phyloP scores from a whole-genome alignment of 2,888 invertebrate genomes.

The Didymodactylos carnosus region DNA sequence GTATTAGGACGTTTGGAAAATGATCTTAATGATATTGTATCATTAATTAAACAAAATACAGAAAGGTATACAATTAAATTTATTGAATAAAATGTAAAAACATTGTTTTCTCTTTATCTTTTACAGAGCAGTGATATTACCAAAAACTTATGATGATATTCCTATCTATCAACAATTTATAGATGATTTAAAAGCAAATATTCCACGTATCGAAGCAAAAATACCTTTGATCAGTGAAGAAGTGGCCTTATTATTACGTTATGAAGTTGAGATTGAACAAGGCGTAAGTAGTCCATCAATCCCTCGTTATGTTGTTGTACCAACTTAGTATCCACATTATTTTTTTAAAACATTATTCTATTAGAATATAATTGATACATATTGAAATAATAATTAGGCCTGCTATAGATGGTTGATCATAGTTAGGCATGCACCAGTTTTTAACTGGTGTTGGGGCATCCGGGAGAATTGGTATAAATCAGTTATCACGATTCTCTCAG shows the following conservation, averaged over 20 bases:
- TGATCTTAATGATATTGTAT: neutral
- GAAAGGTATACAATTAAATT: neutral
- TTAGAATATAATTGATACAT: too few relatives aligned
- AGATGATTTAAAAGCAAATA: neutral
- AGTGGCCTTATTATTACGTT: neutral
- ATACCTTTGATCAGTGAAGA: neutral
- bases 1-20: neutral
- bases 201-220: neutral
- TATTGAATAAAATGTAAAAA: neutral
- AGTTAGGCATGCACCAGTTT: too few relatives aligned
- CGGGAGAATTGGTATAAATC: too few relatives aligned
- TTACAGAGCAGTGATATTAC: neutral
- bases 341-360: too few relatives aligned
- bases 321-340: too few relatives aligned
- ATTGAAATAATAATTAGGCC: too few relatives aligned
- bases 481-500: too few relatives aligned
- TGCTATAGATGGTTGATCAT: too few relatives aligned
- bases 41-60: neutral
- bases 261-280: neutral
- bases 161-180: neutral
- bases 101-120: neutral
- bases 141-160: neutral
- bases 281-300: neutral
- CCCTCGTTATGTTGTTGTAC: neutral
- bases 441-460: too few relatives aligned